Evolutionary conservation across 2,113 vertebrate species (phyloP).

Genomic region (Scophthalmus maximus): DNA sequence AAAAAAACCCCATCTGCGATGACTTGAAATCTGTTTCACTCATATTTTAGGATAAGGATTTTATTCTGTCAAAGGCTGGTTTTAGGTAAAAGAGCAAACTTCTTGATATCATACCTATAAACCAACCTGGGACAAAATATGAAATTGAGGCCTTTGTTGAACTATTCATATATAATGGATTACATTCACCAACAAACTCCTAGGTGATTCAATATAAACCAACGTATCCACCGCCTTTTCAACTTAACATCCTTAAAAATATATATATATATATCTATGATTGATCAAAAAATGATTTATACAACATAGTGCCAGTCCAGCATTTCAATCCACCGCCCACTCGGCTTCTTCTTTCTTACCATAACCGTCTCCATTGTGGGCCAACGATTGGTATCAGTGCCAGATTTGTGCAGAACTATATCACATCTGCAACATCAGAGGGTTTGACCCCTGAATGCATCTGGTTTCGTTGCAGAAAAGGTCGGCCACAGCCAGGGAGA

Average conservation of each 20-base stretch:
- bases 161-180: slow-evolving; percentile 19
- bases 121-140: background rate
- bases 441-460: slow-evolving; percentile 54
- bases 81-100: no score
- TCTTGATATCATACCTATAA: no score
- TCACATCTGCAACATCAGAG: slow-evolving; percentile 70
- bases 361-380: slow-evolving; percentile 43
- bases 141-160: background rate
- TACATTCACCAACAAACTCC: slow-evolving; percentile 8
- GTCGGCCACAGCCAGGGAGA: slow-evolving; percentile 64
- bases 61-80: background rate
- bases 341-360: background rate
- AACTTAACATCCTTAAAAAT: background rate
- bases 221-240: slow-evolving; percentile 20
- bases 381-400: slow-evolving; percentile 62
- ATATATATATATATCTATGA: slow-evolving; percentile 45
- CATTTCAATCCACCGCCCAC: slow-evolving; percentile 42
- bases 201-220: slow-evolving; percentile 46
- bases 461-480: slow-evolving; percentile 78
- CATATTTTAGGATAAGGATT: background rate
- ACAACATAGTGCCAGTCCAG: slow-evolving; percentile 37
- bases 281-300: slow-evolving; percentile 50
- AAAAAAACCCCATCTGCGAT: no score
- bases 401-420: slow-evolving; percentile 67
- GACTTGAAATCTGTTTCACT: no score